Percentiles rank a stretch among this genome's conserved stretches.
Conservation (phyloP, 2,888 invertebrate species). For the Ophraella communa region DNA sequence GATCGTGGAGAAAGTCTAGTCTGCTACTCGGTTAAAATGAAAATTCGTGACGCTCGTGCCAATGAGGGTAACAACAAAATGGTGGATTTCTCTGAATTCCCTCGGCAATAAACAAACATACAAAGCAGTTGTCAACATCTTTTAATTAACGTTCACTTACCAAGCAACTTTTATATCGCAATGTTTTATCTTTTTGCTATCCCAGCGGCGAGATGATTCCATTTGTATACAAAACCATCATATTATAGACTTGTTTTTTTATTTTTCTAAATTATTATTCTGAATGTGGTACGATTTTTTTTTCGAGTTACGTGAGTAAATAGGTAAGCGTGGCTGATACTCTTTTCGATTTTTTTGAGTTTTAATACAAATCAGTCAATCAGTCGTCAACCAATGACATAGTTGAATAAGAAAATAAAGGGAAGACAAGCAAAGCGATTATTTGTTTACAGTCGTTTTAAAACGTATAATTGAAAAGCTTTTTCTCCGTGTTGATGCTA, state of each 20-base stretch:
- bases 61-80: no score
- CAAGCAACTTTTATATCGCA: neutral
- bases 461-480: constrained; percentile 42
- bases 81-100: no score
- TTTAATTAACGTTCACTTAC: neutral
- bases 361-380: constrained; percentile 26
- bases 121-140: neutral
- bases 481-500: constrained; percentile 26
- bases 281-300: constrained; percentile 20
- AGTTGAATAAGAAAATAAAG: constrained; percentile 43
- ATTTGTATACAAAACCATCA: constrained; percentile 17
- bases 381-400: constrained; percentile 40
- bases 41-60: no score
- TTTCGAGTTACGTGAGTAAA: constrained; percentile 30
- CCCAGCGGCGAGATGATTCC: constrained; percentile 1
- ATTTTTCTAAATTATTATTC: constrained; percentile 17
- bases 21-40: no score
- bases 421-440: constrained; percentile 40
- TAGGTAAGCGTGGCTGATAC: constrained; percentile 29
- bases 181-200: neutral
- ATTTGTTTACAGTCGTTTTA: constrained; percentile 36
- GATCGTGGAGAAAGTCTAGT: no score
- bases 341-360: constrained; percentile 20
- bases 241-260: constrained; percentile 12
- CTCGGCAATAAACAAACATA: no score